Conservation (phyloP, 2,888 invertebrate genomes). For the Meiosimyza platycephala region DNA sequence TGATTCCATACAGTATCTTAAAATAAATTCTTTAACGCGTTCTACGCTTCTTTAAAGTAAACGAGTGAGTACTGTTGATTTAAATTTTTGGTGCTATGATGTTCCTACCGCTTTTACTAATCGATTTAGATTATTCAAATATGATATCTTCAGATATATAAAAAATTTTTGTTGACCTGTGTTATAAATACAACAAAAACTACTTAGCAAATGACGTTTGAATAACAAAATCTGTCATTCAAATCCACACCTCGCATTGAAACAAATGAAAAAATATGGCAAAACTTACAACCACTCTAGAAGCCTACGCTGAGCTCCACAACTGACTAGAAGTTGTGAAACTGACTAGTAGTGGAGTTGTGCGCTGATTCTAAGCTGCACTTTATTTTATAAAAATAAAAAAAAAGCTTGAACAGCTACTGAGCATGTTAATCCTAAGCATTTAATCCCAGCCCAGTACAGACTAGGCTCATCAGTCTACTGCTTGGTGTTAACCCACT, state of each 20-base stretch:
- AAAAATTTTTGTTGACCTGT: no score
- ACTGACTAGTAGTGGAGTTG: not conserved
- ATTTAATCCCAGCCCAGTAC: slow-evolving; percentile 8
- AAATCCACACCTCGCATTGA: slow-evolving; percentile 27
- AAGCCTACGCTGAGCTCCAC: slow-evolving; percentile 5
- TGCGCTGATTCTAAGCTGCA: not conserved
- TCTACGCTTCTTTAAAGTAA: no score
- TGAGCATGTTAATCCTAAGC: slow-evolving; percentile 18
- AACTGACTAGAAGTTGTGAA: no score
- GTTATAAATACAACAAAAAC: no score
- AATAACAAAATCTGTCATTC: slow-evolving; percentile 29
- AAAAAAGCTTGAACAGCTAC: not conserved
- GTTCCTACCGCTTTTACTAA: no score
- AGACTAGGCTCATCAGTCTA: not conserved
- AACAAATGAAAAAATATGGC: not conserved
- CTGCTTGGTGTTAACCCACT: not conserved
- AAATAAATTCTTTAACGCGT: no score
- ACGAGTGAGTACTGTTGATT: no score
- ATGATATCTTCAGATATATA: no score
- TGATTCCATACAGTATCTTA: no score
- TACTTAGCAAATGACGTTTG: slow-evolving; percentile 1
- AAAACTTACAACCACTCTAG: not conserved
- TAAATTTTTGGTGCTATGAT: no score
- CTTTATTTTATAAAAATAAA: not conserved
- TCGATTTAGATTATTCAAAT: no score